These are phyloP conservation scores for Drosophila dives DNA, from an alignment of 2,888 invertebrate genomes.

Conservation along the genomic window DNA sequence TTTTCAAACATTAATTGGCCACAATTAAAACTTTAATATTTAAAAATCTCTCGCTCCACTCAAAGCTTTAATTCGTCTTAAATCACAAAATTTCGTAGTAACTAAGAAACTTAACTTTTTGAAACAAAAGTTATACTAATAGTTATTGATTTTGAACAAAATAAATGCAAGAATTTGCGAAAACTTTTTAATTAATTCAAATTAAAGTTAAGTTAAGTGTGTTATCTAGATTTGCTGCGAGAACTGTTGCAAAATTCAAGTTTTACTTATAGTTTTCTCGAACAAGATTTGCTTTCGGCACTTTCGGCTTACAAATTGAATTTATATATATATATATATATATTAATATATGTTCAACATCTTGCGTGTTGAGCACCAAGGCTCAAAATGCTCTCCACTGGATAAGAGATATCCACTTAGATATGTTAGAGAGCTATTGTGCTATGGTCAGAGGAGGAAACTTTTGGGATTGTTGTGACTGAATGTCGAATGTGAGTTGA, in stretches of 20 bases:
- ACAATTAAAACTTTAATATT: not conserved
- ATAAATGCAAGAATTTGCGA: not conserved
- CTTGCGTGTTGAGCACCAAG: not conserved
- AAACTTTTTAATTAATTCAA: not conserved
- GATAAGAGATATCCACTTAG: conserved; percentile 6
- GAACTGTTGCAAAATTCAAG: not conserved
- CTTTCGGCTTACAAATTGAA: not conserved
- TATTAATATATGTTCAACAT: not conserved
- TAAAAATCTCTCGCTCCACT: too few species aligned
- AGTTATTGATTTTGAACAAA: not conserved
- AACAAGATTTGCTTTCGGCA: not conserved
- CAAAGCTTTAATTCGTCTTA: not conserved
- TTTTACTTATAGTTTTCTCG: not conserved
- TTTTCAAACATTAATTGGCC: not conserved
- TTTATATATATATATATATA: not conserved
- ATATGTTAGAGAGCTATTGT: conserved; percentile 14
- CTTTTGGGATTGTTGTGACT: conserved; percentile 26
- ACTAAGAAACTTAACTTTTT: not conserved
- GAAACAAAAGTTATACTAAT: not conserved
- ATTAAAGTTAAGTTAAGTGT: not conserved
- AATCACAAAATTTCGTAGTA: not conserved
- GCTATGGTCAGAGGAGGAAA: conserved; percentile 32
- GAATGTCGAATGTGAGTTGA: conserved; percentile 18
- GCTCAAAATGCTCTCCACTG: conserved; percentile 12
- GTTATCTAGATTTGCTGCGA: not conserved